Evolutionary conservation across 2,113 vertebrate species (phyloP).

Genomic region (Otus sunia): DNA sequence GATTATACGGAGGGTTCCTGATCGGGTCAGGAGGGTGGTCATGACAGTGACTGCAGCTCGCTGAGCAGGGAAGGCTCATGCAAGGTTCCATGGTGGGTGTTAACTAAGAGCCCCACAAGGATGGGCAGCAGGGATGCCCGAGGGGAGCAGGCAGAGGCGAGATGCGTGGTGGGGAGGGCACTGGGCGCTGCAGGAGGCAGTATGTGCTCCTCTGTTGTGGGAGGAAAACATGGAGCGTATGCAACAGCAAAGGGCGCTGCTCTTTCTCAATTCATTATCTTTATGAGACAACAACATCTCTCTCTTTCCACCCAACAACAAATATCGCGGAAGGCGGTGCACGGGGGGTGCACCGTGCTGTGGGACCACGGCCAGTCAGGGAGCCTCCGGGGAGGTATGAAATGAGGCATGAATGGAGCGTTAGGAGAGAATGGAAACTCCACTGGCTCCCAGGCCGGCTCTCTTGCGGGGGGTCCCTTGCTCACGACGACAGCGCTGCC

Average conservation of each 20-base stretch:
- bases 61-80: neutral
- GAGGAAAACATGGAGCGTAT: neutral
- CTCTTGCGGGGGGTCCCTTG: slow-evolving; percentile 46
- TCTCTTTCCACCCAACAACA: neutral
- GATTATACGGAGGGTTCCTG: neutral
- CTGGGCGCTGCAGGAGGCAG: neutral
- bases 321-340: neutral
- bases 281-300: slow-evolving; percentile 11
- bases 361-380: neutral
- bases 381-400: slow-evolving; percentile 15
- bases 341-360: neutral
- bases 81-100: accelerated
- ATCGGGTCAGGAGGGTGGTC: neutral
- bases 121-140: neutral
- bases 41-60: neutral
- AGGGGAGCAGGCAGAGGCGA: neutral
- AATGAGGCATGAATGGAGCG: slow-evolving; percentile 55
- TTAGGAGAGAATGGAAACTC: slow-evolving; percentile 56
- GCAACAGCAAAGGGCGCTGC: neutral
- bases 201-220: accelerated
- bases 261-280: slow-evolving; percentile 51
- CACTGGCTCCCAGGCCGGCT: slow-evolving; percentile 16
- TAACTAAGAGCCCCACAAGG: neutral
- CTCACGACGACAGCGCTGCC: slow-evolving; percentile 49
- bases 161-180: neutral